Percentiles rank a stretch among this genome's conserved stretches.
phyloP scores from a whole-genome alignment of 2,797 vertebrate genomes.

The Discoglossus pictus region DNA sequence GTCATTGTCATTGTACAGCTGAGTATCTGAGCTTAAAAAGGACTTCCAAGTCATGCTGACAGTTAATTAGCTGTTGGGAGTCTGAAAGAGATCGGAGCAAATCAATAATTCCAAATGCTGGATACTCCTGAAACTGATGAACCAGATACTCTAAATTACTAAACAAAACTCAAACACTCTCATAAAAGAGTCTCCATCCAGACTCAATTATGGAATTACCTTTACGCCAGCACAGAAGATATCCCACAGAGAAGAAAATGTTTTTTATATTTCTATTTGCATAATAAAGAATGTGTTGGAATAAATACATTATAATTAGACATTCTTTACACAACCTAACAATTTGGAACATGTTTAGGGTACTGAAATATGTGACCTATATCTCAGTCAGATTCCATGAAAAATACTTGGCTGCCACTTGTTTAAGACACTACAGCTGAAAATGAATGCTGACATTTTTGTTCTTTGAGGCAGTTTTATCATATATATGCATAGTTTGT shows the following conservation, averaged over 20 bases:
- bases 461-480: too few species aligned
- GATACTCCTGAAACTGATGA: slow-evolving; percentile 44
- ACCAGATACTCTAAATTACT: slow-evolving; percentile 43
- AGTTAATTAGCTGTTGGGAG: slow-evolving; percentile 46
- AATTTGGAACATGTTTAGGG: neutral
- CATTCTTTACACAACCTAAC: neutral
- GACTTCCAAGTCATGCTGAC: slow-evolving; percentile 32
- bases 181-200: slow-evolving; percentile 17
- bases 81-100: slow-evolving; percentile 41
- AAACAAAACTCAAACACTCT: slow-evolving; percentile 37
- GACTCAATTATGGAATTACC: slow-evolving; percentile 17
- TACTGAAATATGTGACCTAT: neutral
- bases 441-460: too few species aligned
- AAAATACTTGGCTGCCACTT: too few species aligned
- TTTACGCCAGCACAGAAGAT: neutral
- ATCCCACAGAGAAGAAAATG: neutral
- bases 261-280: slow-evolving; percentile 3
- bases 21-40: slow-evolving; percentile 12
- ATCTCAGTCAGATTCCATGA: too few species aligned
- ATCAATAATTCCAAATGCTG: slow-evolving; percentile 47
- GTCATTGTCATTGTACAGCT: slow-evolving; percentile 22
- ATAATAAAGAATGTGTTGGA: slow-evolving; percentile 18
- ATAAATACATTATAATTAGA: slow-evolving; percentile 27
- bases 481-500: too few species aligned
- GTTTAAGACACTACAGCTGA: too few species aligned